A percentile compares a stretch with the other conserved stretches of the same genome.
phyloP scores from a whole-genome alignment of 2,113 vertebrate genomes.

The Aspiorhynchus laticeps region DNA sequence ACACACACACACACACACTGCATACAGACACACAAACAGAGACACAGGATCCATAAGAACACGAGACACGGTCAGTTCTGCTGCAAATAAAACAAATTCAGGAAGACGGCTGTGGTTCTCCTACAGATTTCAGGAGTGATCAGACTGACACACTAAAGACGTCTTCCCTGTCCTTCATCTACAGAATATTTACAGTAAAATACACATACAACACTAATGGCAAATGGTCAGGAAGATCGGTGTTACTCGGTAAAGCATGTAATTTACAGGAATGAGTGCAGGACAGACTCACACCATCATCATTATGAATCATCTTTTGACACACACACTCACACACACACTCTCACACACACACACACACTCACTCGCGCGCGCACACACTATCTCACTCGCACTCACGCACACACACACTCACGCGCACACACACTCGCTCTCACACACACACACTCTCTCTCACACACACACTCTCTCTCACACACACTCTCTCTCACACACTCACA shows the following conservation, averaged over 20 bases:
- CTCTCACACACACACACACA: background rate
- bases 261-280: background rate
- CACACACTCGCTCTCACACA: too few relatives aligned
- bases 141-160: background rate
- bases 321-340: background rate
- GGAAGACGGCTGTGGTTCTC: background rate
- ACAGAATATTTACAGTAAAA: background rate
- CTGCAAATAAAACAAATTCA: background rate
- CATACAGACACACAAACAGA: background rate
- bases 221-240: background rate
- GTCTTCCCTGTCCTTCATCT: background rate
- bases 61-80: background rate
- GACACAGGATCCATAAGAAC: background rate
- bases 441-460: too few relatives aligned
- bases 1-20: too few relatives aligned
- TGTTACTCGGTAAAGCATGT: background rate
- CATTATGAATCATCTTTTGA: background rate
- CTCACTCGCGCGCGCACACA: too few relatives aligned
- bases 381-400: too few relatives aligned
- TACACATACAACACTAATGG: background rate
- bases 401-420: too few relatives aligned
- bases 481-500: too few relatives aligned
- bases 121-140: background rate
- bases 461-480: too few relatives aligned
- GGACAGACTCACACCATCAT: background rate